Evolutionary conservation across 2,113 vertebrate species (phyloP).

Genomic region (Ardeotis arabs): DNA sequence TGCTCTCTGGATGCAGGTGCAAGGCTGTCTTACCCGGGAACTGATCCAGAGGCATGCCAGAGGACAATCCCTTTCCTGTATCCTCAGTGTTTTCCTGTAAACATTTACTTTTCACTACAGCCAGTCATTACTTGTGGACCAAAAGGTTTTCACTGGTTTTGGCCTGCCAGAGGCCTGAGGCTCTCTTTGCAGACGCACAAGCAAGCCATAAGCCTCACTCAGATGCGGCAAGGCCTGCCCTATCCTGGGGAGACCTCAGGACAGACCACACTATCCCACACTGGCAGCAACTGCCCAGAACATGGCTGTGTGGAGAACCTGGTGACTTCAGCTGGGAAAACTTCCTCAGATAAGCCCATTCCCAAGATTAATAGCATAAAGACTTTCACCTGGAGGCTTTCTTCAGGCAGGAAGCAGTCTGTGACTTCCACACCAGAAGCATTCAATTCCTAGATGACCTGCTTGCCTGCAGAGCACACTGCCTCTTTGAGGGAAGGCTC

Average conservation of each 20-base stretch:
- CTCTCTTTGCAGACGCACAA: background rate
- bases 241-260: background rate
- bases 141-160: background rate
- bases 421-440: background rate
- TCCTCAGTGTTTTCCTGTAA: background rate
- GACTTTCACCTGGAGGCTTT: background rate
- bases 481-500: background rate
- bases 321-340: background rate
- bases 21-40: background rate
- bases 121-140: background rate
- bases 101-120: background rate
- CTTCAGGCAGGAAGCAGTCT: background rate
- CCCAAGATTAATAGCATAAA: background rate
- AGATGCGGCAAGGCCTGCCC: background rate
- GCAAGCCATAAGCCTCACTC: background rate
- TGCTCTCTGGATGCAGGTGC: background rate
- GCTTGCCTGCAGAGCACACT: background rate
- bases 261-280: background rate
- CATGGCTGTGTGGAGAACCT: background rate
- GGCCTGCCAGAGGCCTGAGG: background rate
- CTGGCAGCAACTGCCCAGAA: background rate
- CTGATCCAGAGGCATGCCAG: background rate
- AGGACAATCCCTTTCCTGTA: background rate
- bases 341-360: background rate
- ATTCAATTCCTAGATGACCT: background rate